Evolutionary conservation across 2,113 vertebrate species (phyloP).

Genomic region (Corythornis madagascariensis): DNA sequence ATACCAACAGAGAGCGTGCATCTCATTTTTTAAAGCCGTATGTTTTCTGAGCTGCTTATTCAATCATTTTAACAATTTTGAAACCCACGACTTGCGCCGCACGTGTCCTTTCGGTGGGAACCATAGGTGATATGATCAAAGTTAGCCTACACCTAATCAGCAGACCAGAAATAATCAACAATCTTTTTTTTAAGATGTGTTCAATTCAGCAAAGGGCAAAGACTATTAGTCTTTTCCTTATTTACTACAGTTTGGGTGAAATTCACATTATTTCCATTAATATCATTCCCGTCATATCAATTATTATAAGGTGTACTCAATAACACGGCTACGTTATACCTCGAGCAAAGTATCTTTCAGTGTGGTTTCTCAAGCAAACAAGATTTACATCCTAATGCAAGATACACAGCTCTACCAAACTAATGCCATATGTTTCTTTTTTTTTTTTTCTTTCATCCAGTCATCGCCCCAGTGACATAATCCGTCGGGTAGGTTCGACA

Average conservation of each 20-base stretch:
- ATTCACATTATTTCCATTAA: constrained; percentile 63
- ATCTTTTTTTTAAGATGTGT: constrained; percentile 61
- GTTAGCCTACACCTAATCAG: constrained; percentile 62
- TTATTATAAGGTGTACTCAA: constrained; percentile 60
- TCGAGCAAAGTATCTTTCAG: constrained; percentile 46
- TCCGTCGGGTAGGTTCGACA: not conserved
- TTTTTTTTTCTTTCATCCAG: not conserved
- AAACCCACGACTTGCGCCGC: rapidly evolving
- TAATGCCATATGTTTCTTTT: constrained; percentile 43
- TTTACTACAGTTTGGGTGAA: constrained; percentile 51
- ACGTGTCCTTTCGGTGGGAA: constrained; percentile 27
- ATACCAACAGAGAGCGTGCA: not conserved
- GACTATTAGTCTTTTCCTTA: constrained; percentile 63
- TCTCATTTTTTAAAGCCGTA: constrained; percentile 9
- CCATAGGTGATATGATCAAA: constrained; percentile 54
- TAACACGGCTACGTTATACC: not conserved
- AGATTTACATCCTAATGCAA: constrained; percentile 49
- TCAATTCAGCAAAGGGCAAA: constrained; percentile 54
- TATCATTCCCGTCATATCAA: not conserved
- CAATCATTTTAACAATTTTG: constrained; percentile 55
- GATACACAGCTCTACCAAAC: constrained; percentile 32
- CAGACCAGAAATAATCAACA: not conserved
- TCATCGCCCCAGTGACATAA: constrained; percentile 40
- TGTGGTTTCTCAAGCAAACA: constrained; percentile 54
- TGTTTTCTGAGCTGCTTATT: constrained; percentile 18